Evolutionary conservation across 2,797 vertebrate species (phyloP), one percentile per base, ranked within the genome.

Genomic region (Sebastes diaconus): DNA sequence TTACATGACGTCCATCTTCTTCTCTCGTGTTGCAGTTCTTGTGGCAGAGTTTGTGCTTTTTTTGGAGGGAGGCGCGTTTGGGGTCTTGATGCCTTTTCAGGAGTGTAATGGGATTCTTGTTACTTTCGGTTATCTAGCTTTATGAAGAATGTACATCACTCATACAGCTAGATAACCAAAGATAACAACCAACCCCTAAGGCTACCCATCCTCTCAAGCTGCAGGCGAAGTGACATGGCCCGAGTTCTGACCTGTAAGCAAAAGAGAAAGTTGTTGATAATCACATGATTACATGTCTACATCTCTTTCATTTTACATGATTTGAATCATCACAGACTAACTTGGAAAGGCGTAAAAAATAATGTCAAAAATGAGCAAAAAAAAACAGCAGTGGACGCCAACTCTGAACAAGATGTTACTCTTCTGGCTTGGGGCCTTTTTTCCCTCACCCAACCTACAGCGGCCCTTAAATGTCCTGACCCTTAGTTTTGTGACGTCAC

Each of bases 51-150:
- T 66, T 72, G 30, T 71, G 46, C 32, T 76, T 73, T 75, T 75
- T 30, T 60, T 69, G 73, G 52, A 59, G 24, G 79, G 55, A 61
- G 54, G 67, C 1, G 60, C 63, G 29, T 76, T 67, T 84, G 88
- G 92, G 92, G 84, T 94, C 93, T 92, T 93, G 81, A 92, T 92
- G 95, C 96, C 95, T 95, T 95, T 95, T 85, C 94, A 96, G 95
- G 95, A 94, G 67, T 91, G 93, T 93, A 93, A 94, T 98, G 97
- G 97, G 97, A 97, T 97, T 97, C 96, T 97, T 97, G 96, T 97
- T 97, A 97, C 96, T 97, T 97, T 97, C 96, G 96, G 96, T 97
- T 97, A 97, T 97, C 95, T 97, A 97, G 96, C 96, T 97, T 97
- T 97, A 97, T 97, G 96, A 97, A 96, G 96, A 97, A 96, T 97